Evolutionary conservation across 2,113 vertebrate species (phyloP).

Genomic region (Brachyhypopomus occidentalis): DNA sequence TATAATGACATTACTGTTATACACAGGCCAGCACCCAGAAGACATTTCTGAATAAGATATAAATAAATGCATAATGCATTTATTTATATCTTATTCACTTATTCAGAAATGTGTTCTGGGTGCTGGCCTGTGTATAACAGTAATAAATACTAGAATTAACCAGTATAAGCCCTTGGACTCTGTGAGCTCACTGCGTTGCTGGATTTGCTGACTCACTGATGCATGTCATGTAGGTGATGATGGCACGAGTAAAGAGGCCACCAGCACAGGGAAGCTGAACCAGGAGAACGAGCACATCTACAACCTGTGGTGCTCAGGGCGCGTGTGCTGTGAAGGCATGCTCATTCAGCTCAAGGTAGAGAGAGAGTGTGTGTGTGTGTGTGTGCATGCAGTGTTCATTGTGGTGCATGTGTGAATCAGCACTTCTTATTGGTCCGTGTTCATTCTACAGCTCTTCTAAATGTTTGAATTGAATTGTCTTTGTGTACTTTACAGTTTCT

Average conservation of each 20-base stretch:
- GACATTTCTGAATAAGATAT: too few species aligned
- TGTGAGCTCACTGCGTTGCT: background rate
- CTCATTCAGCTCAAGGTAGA: constrained; percentile 87
- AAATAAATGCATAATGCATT: too few species aligned
- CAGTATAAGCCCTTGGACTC: too few species aligned
- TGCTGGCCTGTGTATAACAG: background rate
- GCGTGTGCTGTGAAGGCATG: constrained; percentile 98
- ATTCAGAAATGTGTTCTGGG: background rate
- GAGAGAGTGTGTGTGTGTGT: rapidly evolving
- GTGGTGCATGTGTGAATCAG: too few species aligned
- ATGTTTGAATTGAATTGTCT: background rate
- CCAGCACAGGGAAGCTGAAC: constrained; percentile 94
- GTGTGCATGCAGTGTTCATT: too few species aligned
- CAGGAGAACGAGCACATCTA: constrained; percentile 98
- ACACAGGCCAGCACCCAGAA: too few species aligned
- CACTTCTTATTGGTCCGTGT: too few species aligned
- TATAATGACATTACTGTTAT: too few species aligned
- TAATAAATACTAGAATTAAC: too few species aligned
- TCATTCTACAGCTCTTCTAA: background rate
- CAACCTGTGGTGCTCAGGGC: constrained; percentile 97
- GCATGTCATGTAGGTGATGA: constrained; percentile 83
- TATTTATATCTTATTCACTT: too few species aligned
- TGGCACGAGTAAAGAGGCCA: constrained; percentile 92
- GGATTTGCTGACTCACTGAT: background rate
- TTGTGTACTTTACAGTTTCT: constrained; percentile 81